Conservation (phyloP, 2,797 vertebrate genomes). For the Phoeniculus purpureus region DNA sequence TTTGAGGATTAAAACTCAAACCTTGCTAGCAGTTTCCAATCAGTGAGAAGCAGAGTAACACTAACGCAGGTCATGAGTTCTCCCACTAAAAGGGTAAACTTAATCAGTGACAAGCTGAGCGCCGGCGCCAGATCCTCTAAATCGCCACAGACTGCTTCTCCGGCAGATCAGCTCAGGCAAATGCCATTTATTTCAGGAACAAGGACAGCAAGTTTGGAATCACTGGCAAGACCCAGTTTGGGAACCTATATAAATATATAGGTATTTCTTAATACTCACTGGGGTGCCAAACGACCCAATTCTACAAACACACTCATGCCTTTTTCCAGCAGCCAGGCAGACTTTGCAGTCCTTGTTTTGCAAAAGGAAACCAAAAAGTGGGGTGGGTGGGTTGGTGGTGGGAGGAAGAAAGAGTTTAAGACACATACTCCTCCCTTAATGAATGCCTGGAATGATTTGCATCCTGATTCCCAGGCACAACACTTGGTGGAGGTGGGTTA, state of each 20-base stretch:
- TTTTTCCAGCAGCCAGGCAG: neutral
- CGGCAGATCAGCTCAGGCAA: neutral
- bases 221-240: constrained; percentile 33
- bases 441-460: neutral
- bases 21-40: neutral
- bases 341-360: neutral
- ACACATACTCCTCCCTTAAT: neutral
- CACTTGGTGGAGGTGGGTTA: neutral
- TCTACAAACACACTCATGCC: neutral
- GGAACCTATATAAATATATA: constrained; percentile 24
- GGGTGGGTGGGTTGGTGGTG: neutral
- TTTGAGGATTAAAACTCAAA: neutral
- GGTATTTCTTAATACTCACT: neutral
- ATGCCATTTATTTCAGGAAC: constrained; percentile 29
- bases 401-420: neutral
- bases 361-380: neutral
- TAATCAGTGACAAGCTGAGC: neutral
- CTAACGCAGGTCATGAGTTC: neutral
- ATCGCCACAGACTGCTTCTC: neutral
- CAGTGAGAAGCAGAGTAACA: neutral
- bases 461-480: neutral
- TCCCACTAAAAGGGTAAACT: neutral
- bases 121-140: accelerated
- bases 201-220: constrained; percentile 20
- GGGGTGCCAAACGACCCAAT: neutral